A percentile compares a stretch with the other conserved stretches of the same genome.
These are phyloP conservation scores for Pelmatolapia mariae DNA, from an alignment of 2,113 vertebrate species.

Conservation along the genomic window DNA sequence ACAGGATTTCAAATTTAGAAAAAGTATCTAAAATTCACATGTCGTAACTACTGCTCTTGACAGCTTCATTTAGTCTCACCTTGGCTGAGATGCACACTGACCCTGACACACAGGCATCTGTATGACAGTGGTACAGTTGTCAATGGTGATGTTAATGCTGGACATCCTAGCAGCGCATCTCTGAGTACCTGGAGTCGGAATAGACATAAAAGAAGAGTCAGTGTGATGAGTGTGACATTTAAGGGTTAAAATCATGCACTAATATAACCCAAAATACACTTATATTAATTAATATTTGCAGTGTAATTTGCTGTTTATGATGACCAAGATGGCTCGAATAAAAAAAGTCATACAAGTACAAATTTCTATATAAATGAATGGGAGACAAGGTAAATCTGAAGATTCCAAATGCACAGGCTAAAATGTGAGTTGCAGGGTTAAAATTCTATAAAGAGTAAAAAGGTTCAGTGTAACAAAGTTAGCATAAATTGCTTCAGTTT, in stretches of 20 bases:
- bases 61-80: slow-evolving; percentile 19
- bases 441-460: neutral
- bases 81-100: slow-evolving; percentile 31
- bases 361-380: neutral
- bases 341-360: neutral
- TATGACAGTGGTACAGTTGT: slow-evolving; percentile 21
- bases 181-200: slow-evolving; percentile 27
- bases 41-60: neutral
- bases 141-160: slow-evolving; percentile 2
- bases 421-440: neutral
- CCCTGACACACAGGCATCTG: slow-evolving; percentile 53
- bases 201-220: neutral
- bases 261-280: neutral
- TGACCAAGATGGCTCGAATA: neutral
- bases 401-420: neutral
- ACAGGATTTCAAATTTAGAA: neutral
- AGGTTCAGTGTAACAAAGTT: neutral
- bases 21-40: neutral
- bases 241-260: neutral
- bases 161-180: slow-evolving; percentile 30
- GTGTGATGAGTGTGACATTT: neutral
- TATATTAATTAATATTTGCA: neutral
- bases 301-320: neutral
- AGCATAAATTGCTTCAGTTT: neutral
- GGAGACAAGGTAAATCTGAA: neutral